Evolutionary conservation across 2,888 invertebrate species (phyloP), one percentile per base, ranked within the genome.

Genomic region (Apoderus coryli): DNA sequence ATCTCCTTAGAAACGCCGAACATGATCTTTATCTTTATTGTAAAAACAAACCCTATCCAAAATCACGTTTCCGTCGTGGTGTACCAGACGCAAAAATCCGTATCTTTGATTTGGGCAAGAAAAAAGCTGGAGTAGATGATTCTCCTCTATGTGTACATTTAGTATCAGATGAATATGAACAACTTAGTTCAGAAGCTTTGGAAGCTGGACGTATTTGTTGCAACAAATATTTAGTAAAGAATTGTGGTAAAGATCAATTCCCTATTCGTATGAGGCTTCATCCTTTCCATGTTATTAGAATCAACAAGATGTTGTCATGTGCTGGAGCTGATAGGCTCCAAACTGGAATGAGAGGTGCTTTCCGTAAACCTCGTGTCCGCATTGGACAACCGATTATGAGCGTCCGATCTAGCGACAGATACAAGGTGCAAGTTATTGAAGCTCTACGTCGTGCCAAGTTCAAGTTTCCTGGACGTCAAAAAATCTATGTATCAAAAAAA

Each of bases 251-350:
- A 65, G 98, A 98, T 67, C 89, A 95, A 56, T 99, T 98, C 72
- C 98, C 99, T 63, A 86, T 98, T 54, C 77, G 98, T 51, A 95
- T 98, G 76, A 73, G 98, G 53, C 68, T 93, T 39, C 98, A 98
- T 66, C 98, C 98, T 45, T 98, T 93, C 84, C 98, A 99, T 62
- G 95, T 98, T 44, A 86, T 93, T 57, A 78, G 98, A 50, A 98
- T 99, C 68, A 99, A 99, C 63, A 98, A 98, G 71, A 98, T 98
- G 98, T 96, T 99, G 69, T 96, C 96, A 47, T 98, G 98, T 63
- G 98, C 98, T 67, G 98, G 98, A 70, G 98, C 98, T 72, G 98
- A 98, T 85, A 90, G 95, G 76, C 90, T 96, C 60, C 95, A 96
- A 70, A 96, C 96, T 53, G 96, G 96, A 68, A 98, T 98, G 96